Evolutionary conservation across 92 coral and sea anemone species (phyloP), one percentile per base, ranked within the genome.

Genomic region (Desmophyllum pertusum): DNA sequence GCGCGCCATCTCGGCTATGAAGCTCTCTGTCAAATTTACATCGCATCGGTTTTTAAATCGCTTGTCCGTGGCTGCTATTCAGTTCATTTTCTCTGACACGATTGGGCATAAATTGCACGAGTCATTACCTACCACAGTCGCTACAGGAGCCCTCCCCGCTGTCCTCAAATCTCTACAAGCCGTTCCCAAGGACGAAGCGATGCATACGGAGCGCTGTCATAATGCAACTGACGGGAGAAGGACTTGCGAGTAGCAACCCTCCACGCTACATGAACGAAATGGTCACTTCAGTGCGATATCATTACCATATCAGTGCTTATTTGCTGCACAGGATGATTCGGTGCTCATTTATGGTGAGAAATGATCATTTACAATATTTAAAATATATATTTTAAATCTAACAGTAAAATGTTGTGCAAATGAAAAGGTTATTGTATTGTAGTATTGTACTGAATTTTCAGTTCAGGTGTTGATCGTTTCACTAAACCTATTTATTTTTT

Each of bases 201-300:
- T 55, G 65, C 19, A 70, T 77, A 14, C 73, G 76, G 7, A 63
- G 89, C 41, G 86, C 86, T 62, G 89, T 91, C 1, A 43, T 91
- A 21, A 84, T 84, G 89, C 94, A 91, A 61, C 33, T 91, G 35
- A 91, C 94, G 1, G 94, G 94, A 8, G 94, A 91, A 40, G 94
- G 94, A n/a, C 79, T 91, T 15, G 61, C 81, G 53, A 91, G 85
- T 51, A 90, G 86, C 53, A 77, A 76, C 37, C 63, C 82, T 21
- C 87, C 90, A 11, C 90, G 89, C 31, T 73, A 84, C 77, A 88
- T 79, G 61, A 84, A 91, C 77, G 89, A 88, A 29, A 70, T 88
- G 48, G 83, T 91, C 5, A 29, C 42, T 29, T 88, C 92, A 3
- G 85, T 91, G 25, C 77, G 90, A 10, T 91, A 88, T 37, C 94